phyloP scores from a whole-genome alignment of 2,797 vertebrate genomes.

The Erithacus rubecula region DNA sequence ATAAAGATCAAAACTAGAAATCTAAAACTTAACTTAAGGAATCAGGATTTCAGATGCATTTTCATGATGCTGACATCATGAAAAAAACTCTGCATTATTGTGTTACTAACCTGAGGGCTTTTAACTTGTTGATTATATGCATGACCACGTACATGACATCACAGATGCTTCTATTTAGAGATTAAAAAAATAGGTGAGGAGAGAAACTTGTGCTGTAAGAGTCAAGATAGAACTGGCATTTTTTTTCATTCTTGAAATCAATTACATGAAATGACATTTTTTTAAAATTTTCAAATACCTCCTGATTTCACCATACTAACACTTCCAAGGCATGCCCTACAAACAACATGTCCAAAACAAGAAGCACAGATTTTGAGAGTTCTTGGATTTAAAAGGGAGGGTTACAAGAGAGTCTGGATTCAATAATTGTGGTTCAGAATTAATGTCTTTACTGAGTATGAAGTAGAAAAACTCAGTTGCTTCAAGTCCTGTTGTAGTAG shows the following conservation, averaged over 20 bases:
- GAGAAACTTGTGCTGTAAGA: neutral
- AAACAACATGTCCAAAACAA: neutral
- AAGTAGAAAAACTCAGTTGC: neutral
- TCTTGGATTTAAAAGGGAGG: neutral
- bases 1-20: neutral
- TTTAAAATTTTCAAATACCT: neutral
- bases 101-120: neutral
- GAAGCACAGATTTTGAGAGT: neutral
- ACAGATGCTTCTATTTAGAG: neutral
- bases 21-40: neutral
- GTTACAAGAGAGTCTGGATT: neutral
- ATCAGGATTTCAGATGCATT: neutral
- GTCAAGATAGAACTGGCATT: neutral
- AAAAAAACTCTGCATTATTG: neutral
- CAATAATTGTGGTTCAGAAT: neutral
- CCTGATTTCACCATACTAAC: neutral
- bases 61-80: neutral
- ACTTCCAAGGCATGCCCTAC: neutral
- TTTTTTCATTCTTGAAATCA: neutral
- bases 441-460: neutral
- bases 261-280: neutral
- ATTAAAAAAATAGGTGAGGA: neutral
- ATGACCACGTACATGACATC: neutral
- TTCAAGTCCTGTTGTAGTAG: neutral
- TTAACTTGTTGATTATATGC: neutral